Evolutionary conservation across 2,797 vertebrate genomes (phyloP), one percentile per base, ranked within the genome.

Genomic region (Gorsachius magnificus): DNA sequence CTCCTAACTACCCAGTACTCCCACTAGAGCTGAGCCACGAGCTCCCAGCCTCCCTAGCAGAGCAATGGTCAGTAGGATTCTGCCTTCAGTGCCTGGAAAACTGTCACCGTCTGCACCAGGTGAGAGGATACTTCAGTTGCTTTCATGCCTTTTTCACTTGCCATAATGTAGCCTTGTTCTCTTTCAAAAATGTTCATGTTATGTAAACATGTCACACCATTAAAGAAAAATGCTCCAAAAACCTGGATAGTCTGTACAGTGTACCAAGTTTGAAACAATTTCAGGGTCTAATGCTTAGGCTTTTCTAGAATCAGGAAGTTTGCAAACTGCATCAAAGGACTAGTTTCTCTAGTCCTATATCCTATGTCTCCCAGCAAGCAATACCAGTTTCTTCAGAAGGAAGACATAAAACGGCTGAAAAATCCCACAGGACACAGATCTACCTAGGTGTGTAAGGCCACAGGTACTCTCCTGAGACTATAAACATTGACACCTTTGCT

Each of bases 361-460:
- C 25, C 36, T 38, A 38, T 45, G 53, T 93, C 66, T 87, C 81
- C 26, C 64, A 91, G 53, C 64, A 65, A 92, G 72, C 61, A 77
- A 50, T 18, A 70, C 31, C 36, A 29, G 64, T 85, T 89, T 80
- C 81, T 94, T 68, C 75, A 80, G 75, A 83, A 87, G 29, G 26
- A 57, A 75, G 41, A 35, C 22, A 50, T 11, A 10, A 64, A 74
- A 78, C 45, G 33, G 11, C 41, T 50, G 26, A 71, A 74, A 61
- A 63, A 18, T 45, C 50, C 20, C 21, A 53, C 12, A 35, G 61
- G 69, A 68, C 90, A 60, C 53, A 77, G 31, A 6, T 36, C 38
- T 31, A 24, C 66, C 63, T 51, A 48, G 35, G 45, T 33, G 14
- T 38, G 31, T 36, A 35, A 79, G 63, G 70, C 48, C 1, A 0